Evolutionary conservation across 1,140 invertebrate species (phyloP), one percentile per base, ranked within the genome.

Genomic region (Ectropis grisescens): DNA sequence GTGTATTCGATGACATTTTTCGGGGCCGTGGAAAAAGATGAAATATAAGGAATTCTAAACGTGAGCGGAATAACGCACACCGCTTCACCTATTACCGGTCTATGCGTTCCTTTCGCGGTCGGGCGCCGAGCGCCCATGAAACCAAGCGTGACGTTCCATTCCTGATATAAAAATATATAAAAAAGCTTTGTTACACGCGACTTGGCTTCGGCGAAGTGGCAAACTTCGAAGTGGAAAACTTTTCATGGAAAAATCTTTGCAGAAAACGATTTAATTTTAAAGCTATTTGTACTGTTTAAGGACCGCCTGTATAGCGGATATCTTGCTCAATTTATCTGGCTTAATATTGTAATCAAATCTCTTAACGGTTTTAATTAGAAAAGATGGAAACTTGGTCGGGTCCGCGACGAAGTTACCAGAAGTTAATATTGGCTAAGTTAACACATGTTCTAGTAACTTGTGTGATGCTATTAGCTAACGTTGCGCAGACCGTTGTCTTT

Each of bases 1-100:
- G 76, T 70, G 74, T 79, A 81, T 81, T 81, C 74, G 76, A 81
- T 81, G 76, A 79, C 72, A 79, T 81, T 81, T 79, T 81, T 81
- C 67, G 69, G 59, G 67, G 53, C 58, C 65, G 71, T 70, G 62
- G 66, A 76, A 81, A 79, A 81, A 81, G 74, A 81, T 75, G 71
- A 81, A 78, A 79, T 78, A 78, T 81, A 79, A 75, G 76, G 64
- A 81, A 81, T 81, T 79, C 53, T 69, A 58, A 57, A 79, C 76
- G 76, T 81, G 76, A 81, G 64, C 51, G 30, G 69, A 75, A 81
- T 81, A 65, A 48, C 39, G 61, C 57, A 52, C 52, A 55, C 56
- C 47, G 56, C 62, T 59, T 56, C 72, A 75, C 68, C 75, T 80
- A 80, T 78, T 74, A 76, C 65, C 65, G 68, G 60, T 68, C 59